Evolutionary conservation across 2,113 vertebrate species (phyloP).

Genomic region (Tapirus terrestris): DNA sequence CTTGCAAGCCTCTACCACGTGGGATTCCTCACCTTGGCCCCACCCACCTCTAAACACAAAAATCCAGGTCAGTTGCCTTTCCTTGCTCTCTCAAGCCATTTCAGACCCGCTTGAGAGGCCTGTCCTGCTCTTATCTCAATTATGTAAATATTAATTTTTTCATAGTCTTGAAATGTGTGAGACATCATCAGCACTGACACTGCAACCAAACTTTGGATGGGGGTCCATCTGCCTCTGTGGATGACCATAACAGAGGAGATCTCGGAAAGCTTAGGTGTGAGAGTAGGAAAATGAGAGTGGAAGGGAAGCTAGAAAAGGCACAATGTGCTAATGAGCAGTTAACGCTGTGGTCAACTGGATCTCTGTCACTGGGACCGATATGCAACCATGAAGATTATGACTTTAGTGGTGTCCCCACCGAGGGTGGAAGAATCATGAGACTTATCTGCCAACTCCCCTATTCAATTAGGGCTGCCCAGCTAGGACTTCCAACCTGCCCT

Average conservation of each 20-base stretch:
- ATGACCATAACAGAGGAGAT: background rate
- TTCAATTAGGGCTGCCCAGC: background rate
- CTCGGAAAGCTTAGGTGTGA: background rate
- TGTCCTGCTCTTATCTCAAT: background rate
- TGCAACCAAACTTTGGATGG: background rate
- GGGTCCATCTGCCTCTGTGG: background rate
- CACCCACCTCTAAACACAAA: background rate
- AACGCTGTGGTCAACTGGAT: background rate
- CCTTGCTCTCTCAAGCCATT: background rate
- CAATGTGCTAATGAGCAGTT: background rate
- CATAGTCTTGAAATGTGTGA: background rate
- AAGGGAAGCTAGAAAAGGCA: background rate
- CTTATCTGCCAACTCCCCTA: no score
- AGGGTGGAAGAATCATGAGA: fast-evolving
- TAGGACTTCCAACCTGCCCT: no score
- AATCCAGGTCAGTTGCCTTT: background rate
- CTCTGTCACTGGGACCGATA: fast-evolving
- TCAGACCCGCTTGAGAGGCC: no score
- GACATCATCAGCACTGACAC: background rate
- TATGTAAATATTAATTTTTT: background rate
- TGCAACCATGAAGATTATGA: fast-evolving
- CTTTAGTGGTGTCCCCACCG: fast-evolving
- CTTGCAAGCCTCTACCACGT: no score
- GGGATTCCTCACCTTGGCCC: background rate
- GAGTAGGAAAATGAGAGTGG: background rate